A percentile compares a stretch with the other conserved stretches of the same genome.
Conservation (phyloP, 1,140 invertebrate genomes). For the Pectinophora gossypiella region DNA sequence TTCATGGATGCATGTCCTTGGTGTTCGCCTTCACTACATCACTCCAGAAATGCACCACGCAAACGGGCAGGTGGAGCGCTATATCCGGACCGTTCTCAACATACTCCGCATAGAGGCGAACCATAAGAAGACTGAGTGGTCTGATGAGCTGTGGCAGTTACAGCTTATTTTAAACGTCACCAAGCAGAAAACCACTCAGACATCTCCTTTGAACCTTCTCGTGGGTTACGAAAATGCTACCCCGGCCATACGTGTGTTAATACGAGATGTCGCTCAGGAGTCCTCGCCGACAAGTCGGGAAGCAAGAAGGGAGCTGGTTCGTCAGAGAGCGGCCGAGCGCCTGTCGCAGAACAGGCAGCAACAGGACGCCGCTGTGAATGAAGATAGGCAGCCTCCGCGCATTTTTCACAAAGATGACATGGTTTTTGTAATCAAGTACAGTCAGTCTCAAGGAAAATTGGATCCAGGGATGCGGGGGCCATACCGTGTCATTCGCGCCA, state of each 20-base stretch:
- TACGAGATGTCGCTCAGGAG: neutral
- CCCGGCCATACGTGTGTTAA: neutral
- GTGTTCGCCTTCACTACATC: neutral
- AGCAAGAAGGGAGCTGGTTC: neutral
- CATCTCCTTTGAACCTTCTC: neutral
- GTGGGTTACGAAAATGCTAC: neutral
- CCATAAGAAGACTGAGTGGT: neutral
- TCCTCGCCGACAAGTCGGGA: neutral
- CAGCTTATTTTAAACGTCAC: neutral
- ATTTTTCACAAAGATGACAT: neutral
- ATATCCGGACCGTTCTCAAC: neutral
- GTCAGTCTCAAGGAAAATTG: neutral
- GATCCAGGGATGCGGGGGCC: neutral
- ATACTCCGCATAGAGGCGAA: neutral
- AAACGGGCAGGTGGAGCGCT: neutral
- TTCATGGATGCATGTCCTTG: neutral
- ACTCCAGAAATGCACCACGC: neutral
- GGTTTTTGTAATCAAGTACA: neutral
- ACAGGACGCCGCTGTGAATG: neutral
- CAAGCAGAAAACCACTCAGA: neutral
- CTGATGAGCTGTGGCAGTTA: neutral
- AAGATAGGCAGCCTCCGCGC: neutral
- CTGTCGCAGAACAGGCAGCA: neutral
- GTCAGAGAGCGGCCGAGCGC: neutral
- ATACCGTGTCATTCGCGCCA: neutral